phyloP scores from a whole-genome alignment of 2,888 invertebrate genomes.

The Pammene aurita region DNA sequence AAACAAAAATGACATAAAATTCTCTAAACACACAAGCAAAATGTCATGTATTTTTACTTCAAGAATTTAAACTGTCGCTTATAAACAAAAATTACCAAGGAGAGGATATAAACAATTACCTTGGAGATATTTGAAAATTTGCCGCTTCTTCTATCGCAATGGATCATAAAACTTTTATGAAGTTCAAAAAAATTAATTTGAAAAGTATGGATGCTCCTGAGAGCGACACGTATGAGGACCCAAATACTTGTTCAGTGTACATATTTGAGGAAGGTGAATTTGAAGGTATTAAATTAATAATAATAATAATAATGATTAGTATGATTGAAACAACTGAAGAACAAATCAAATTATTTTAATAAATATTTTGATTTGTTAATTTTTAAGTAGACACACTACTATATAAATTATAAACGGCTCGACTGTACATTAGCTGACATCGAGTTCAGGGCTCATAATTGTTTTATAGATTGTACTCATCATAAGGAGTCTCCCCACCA shows the following conservation, averaged over 20 bases:
- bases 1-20: neutral
- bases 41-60: conserved; percentile 23
- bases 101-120: conserved; percentile 44
- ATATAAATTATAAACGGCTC: too few relatives aligned
- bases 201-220: conserved; percentile 30
- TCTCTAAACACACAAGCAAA: neutral
- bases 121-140: conserved; percentile 38
- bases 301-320: too few relatives aligned
- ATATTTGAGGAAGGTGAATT: conserved; percentile 34
- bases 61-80: conserved; percentile 23
- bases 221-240: conserved; percentile 22
- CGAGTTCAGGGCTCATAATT: too few relatives aligned
- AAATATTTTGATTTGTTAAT: too few relatives aligned
- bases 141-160: conserved; percentile 37
- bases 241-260: conserved; percentile 29
- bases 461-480: too few relatives aligned
- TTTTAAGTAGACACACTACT: too few relatives aligned
- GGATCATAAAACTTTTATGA: conserved; percentile 36
- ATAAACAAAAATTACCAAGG: conserved; percentile 41
- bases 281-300: conserved; percentile 23
- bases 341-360: too few relatives aligned
- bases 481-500: too few relatives aligned
- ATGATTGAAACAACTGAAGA: too few relatives aligned
- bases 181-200: conserved; percentile 39
- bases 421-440: too few relatives aligned